Conservation (phyloP, 2,888 invertebrate genomes). For the Lingula anatina region DNA sequence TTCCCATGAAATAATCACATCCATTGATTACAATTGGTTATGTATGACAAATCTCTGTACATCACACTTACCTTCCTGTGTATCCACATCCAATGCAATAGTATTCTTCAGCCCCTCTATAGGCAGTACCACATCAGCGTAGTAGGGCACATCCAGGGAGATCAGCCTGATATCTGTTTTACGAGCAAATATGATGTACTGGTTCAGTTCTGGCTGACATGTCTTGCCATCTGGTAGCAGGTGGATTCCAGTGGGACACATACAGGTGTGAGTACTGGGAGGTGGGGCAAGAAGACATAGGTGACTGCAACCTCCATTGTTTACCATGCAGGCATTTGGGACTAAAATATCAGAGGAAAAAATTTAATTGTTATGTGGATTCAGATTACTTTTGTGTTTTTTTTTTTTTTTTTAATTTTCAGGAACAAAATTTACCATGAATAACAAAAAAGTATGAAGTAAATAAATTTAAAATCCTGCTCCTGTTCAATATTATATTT, state of each 20-base stretch:
- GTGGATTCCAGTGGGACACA: constrained; percentile 75
- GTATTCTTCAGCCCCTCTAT: constrained; percentile 59
- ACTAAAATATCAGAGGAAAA: constrained; percentile 46
- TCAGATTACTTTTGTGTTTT: no score
- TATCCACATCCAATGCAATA: constrained; percentile 69
- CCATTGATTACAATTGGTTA: no score
- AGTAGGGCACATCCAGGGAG: constrained; percentile 62
- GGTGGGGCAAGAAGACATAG: constrained; percentile 65
- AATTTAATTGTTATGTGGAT: neutral
- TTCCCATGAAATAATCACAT: no score
- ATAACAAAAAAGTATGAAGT: no score
- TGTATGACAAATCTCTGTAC: no score
- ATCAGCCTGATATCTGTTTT: constrained; percentile 78
- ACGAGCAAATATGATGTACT: constrained; percentile 69
- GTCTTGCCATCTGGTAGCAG: constrained; percentile 53
- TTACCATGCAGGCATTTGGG: constrained; percentile 62
- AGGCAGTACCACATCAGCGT: constrained; percentile 38
- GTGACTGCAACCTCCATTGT: constrained; percentile 84
- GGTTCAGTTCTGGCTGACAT: constrained; percentile 44
- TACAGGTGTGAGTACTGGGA: constrained; percentile 64
- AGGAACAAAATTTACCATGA: no score
- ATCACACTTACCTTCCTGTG: constrained; percentile 57
- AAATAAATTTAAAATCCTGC: no score
- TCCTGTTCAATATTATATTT: no score
- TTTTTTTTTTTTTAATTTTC: no score